Percentiles rank a stretch among this genome's conserved stretches.
phyloP scores from a whole-genome alignment of 2,888 invertebrate genomes.

The Acronicta alni region DNA sequence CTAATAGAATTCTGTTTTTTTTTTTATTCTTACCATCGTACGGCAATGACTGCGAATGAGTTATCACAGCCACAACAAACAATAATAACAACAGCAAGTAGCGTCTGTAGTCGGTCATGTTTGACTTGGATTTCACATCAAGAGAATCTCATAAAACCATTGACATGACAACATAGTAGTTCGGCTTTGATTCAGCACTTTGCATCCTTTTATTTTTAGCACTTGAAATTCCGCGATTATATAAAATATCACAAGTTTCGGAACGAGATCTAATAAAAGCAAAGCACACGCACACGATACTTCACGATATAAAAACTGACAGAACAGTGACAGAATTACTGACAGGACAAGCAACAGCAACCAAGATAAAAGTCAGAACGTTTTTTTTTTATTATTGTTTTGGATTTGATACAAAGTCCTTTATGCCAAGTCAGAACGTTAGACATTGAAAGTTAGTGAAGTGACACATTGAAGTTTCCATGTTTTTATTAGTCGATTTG shows the following conservation, averaged over 20 bases:
- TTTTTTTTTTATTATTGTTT: no score
- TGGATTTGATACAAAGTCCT: no score
- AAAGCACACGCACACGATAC: not conserved
- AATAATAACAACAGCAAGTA: conserved; percentile 55
- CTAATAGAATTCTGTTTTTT: not conserved
- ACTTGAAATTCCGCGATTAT: conserved; percentile 20
- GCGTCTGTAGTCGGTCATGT: conserved; percentile 47
- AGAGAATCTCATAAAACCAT: conserved; percentile 10
- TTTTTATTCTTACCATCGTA: conserved; percentile 73
- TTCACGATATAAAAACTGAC: not conserved
- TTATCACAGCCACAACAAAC: conserved; percentile 58
- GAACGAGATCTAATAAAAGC: conserved; percentile 13
- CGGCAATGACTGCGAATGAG: conserved; percentile 62
- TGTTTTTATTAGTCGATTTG: no score
- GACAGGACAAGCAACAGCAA: no score
- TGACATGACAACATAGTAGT: conserved; percentile 11
- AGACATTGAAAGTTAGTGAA: no score
- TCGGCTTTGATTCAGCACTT: conserved; percentile 9
- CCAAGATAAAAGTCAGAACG: no score
- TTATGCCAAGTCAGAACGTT: no score
- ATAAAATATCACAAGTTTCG: conserved; percentile 9
- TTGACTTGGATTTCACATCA: conserved; percentile 33
- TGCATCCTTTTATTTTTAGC: conserved; percentile 42
- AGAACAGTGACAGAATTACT: no score
- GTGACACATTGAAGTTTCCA: no score